Evolutionary conservation across 2,888 invertebrate species (phyloP).

Genomic region (Bellardia pandia): DNA sequence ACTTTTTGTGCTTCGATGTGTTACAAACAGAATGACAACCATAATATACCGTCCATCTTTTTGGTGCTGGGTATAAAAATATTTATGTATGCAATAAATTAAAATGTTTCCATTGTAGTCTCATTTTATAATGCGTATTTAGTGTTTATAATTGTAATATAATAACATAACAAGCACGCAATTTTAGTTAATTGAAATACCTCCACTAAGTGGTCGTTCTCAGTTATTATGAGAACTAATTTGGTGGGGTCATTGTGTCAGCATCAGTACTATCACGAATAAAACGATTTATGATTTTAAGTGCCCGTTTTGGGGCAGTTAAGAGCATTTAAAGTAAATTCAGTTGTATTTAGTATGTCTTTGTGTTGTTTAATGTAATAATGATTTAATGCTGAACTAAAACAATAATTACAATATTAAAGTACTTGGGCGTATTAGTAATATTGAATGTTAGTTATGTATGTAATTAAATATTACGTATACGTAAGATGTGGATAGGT

Average conservation of each 20-base stretch:
- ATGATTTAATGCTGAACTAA: not conserved
- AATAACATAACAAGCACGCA: constrained; percentile 5
- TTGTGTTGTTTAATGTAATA: not conserved
- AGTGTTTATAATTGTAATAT: not conserved
- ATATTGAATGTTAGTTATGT: constrained; percentile 12
- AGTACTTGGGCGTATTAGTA: constrained; percentile 16
- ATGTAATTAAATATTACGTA: constrained; percentile 6
- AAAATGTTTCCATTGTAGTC: constrained; percentile 1
- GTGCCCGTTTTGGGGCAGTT: not conserved
- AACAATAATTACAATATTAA: constrained; percentile 5
- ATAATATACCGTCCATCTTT: too few relatives aligned
- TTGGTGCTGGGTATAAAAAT: too few relatives aligned
- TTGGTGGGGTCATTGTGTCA: not conserved
- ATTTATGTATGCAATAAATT: not conserved
- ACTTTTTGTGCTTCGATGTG: too few relatives aligned
- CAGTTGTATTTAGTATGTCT: not conserved
- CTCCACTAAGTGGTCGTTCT: not conserved
- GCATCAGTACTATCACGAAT: not conserved
- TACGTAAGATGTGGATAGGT: not conserved
- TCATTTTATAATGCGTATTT: not conserved
- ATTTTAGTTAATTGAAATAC: not conserved
- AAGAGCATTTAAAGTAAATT: not conserved
- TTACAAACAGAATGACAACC: too few relatives aligned
- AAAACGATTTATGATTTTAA: constrained; percentile 15
- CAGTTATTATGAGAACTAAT: not conserved